phyloP scores from a whole-genome alignment of 2,797 vertebrate species.

The Lutjanus campechanus region DNA sequence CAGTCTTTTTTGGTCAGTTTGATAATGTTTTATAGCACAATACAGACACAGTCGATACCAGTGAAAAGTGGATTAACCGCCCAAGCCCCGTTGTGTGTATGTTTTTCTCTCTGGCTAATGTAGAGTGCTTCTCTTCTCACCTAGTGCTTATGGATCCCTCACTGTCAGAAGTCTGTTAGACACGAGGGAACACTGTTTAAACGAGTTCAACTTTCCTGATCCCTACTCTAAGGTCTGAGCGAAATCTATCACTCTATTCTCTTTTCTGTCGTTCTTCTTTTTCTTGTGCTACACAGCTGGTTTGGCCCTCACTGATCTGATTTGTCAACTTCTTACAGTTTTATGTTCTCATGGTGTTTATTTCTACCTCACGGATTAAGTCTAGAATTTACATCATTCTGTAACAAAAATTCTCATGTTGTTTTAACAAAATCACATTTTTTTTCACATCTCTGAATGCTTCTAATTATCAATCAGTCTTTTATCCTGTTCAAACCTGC shows the following conservation, averaged over 20 bases:
- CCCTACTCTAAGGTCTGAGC: constrained; percentile 96
- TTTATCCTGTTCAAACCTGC: not conserved
- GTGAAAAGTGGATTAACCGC: not conserved
- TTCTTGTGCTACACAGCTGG: constrained; percentile 2
- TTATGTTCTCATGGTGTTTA: constrained; percentile 3
- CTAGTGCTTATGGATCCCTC: constrained; percentile 96
- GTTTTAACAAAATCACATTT: too few relatives aligned
- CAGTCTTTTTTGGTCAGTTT: not conserved
- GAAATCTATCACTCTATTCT: constrained; percentile 40
- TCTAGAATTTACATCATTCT: not conserved
- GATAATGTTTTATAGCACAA: too few relatives aligned
- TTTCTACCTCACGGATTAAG: not conserved
- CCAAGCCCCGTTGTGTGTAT: constrained; percentile 41
- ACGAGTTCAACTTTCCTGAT: constrained; percentile 99
- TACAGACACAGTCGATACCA: too few relatives aligned
- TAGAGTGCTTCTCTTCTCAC: constrained; percentile 79
- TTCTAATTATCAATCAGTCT: not conserved
- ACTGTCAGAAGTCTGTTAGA: constrained; percentile 98
- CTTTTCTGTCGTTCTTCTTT: constrained; percentile 27
- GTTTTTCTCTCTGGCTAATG: constrained; percentile 75
- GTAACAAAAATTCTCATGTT: not conserved
- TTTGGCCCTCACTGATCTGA: constrained; percentile 21
- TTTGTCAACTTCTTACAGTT: not conserved
- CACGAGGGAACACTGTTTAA: constrained; percentile 98
- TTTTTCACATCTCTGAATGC: not conserved